Conservation (phyloP, 1,140 invertebrate species). For the Steinernema khuongi region DNA sequence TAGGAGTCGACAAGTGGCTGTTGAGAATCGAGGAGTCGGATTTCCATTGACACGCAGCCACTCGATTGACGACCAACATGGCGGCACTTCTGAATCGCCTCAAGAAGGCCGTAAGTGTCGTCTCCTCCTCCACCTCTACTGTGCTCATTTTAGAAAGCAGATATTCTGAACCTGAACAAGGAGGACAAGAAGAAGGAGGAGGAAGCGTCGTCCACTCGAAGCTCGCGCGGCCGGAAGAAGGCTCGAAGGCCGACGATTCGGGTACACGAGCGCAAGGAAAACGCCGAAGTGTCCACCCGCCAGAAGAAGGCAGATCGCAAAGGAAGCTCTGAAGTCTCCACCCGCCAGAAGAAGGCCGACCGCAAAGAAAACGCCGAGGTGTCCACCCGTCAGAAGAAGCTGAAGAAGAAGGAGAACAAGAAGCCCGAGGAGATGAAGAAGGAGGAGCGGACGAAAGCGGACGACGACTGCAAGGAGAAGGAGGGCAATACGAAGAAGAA, state of each 20-base stretch:
- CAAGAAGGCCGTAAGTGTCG: background rate
- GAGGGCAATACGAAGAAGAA: background rate
- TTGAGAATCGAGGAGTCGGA: too few relatives aligned
- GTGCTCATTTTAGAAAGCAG: background rate
- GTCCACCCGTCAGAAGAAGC: background rate
- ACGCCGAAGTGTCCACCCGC: background rate
- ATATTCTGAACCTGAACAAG: background rate
- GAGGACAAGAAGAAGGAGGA: conserved; percentile 5
- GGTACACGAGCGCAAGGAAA: background rate
- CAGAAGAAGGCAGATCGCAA: too few relatives aligned
- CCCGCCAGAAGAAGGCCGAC: background rate
- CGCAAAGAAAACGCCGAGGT: background rate
- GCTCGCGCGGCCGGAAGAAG: background rate
- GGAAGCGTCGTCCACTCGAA: background rate
- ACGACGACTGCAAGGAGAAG: too few relatives aligned
- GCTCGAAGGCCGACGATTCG: background rate
- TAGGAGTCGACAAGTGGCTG: too few relatives aligned
- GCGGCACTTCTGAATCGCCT: background rate
- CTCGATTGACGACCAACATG: background rate
- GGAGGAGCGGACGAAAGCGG: background rate
- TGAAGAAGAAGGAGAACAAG: background rate
- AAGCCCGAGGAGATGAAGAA: background rate
- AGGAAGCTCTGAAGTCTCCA: background rate
- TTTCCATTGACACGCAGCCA: background rate
- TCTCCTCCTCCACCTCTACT: background rate